Evolutionary conservation across 2,797 vertebrate genomes (phyloP).

Genomic region (Chiloscyllium punctatum): DNA sequence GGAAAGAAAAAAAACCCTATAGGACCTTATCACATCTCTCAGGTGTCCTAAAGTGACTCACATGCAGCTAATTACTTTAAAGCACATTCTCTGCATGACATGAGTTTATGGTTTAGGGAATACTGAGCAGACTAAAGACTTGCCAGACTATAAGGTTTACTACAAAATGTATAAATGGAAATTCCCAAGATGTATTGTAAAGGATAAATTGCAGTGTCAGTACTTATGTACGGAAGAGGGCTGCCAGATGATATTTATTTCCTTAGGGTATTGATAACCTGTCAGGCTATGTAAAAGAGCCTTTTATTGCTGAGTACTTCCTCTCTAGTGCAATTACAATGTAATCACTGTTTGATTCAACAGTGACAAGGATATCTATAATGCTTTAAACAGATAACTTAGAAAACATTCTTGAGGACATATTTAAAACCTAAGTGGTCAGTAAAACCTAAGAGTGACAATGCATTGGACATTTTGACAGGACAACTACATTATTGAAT

Average conservation of each 20-base stretch:
- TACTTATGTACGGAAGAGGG: conserved; percentile 5
- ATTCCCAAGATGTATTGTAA: conserved; percentile 35
- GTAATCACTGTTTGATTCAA: conserved; percentile 30
- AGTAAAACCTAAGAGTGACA: not conserved
- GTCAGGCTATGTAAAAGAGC: conserved; percentile 41
- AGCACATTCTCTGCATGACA: not conserved
- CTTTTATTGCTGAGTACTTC: conserved; percentile 34
- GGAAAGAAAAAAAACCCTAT: not conserved
- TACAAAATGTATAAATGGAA: conserved; percentile 29
- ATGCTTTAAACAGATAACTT: conserved; percentile 16
- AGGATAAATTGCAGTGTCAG: conserved; percentile 32
- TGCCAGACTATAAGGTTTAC: conserved; percentile 27
- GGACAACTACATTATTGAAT: not conserved
- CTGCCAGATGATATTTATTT: conserved; percentile 45
- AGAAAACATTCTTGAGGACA: not conserved
- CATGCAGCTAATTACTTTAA: conserved; percentile 1
- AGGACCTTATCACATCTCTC: not conserved
- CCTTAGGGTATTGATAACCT: conserved; percentile 43
- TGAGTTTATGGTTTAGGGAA: not conserved
- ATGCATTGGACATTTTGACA: not conserved
- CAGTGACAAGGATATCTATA: conserved; percentile 25
- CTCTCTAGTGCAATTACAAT: conserved; percentile 27
- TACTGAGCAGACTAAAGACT: not conserved
- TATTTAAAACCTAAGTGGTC: not conserved
- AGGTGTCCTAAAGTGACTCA: not conserved